phyloP scores from a whole-genome alignment of 2,888 invertebrate genomes.

The Eupithecia subumbrata region DNA sequence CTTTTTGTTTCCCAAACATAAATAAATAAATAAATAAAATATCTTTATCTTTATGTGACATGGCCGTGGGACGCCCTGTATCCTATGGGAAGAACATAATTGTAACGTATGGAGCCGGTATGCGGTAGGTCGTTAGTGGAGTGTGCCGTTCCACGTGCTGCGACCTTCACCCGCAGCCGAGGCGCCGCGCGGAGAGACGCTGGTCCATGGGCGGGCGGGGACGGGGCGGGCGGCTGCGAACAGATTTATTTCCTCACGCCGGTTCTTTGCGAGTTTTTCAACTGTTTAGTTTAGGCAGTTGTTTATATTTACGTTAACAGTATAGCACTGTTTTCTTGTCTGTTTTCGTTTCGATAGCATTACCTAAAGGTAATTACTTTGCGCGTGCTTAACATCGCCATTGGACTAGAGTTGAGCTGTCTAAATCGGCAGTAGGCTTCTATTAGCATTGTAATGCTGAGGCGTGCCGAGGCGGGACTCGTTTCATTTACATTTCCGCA shows the following conservation, averaged over 20 bases:
- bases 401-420: background rate
- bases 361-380: background rate
- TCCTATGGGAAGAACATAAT: too few species aligned
- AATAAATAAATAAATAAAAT: too few species aligned
- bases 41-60: too few species aligned
- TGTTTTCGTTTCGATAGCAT: background rate
- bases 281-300: constrained; percentile 4
- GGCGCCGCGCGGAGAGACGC: background rate
- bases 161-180: too few species aligned
- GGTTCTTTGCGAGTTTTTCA: background rate
- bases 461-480: background rate
- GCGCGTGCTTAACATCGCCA: background rate
- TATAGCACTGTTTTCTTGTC: background rate
- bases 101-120: too few species aligned
- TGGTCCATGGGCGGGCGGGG: background rate
- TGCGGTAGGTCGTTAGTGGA: too few species aligned
- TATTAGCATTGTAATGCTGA: background rate
- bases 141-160: too few species aligned
- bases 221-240: background rate
- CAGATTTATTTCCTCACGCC: background rate
- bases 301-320: background rate
- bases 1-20: too few species aligned
- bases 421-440: background rate
- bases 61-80: too few species aligned
- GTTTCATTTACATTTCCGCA: background rate